Base-by-base conservation (phyloP, 2,113 vertebrate genomes). In the Osmerus mordax region DNA sequence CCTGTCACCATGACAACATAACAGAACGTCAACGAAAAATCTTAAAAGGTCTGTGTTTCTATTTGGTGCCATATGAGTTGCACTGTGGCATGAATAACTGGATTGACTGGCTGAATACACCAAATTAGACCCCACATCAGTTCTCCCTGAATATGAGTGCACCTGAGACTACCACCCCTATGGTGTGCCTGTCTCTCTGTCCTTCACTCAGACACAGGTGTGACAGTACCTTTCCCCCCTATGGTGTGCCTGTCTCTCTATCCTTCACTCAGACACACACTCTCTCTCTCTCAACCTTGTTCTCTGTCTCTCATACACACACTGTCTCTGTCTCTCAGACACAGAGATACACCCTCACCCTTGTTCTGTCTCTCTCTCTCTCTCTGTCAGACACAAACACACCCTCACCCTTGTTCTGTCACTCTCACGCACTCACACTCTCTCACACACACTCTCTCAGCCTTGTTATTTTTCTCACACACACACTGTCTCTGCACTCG, bases 91-190 rank as follows among this genome's bases (percentile, higher is more conserved):
- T 63, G 28, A 63, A 28, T 63, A 29, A 15, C 7, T 2, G 14
- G 15, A 23, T 1, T 3, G 12, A 53, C 54, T 64, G 65, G 11
- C n/a, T 52, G 47, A 67, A 52, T 52, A 23, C 36, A 23, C 5
- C n/a, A 67, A 60, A 63, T 72, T 71, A 78, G 59, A 11, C 28
- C 55, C 54, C 12, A 23, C 64, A 11, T 23, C 52, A 67, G 51
- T 60, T 67, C n/a, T 16, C 59, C 63, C 65, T 23, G n/a, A 23
- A 11, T 73, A 53, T 54, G 2, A 60, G 15, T 74, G 3, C 68
- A 52, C 23, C 54, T 41, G 36, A n/a, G n/a, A 52, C 56, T 25
- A 18, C 14, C 61, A 1, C n/a, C 29, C 29, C 15, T 28, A 0
- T 3, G 68, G 56, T 72, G 66, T 58, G 69, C 8, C 36, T 41